Percentiles rank a stretch among this genome's conserved stretches.
Conservation (phyloP, 1,140 invertebrate species). For the Thalassaphorura encarpata region DNA sequence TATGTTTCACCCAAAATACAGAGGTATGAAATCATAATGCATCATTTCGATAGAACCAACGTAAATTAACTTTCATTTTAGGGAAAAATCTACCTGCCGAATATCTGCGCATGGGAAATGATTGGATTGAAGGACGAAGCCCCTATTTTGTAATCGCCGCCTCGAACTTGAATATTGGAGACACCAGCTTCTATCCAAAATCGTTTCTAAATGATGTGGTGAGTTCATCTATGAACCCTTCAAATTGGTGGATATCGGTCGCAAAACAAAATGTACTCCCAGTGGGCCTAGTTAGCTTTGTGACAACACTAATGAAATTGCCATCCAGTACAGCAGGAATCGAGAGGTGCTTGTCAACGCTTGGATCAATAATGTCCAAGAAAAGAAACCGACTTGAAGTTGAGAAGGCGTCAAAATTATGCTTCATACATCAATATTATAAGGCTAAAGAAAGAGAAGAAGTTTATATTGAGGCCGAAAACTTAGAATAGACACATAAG, state of each 20-base stretch:
- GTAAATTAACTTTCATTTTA: background rate
- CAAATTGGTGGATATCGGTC: background rate
- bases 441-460: background rate
- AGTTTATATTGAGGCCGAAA: background rate
- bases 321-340: constrained; percentile 9
- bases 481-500: constrained; percentile 3
- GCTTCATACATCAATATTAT: constrained; percentile 8
- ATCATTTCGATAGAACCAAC: background rate
- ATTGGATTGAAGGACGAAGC: background rate
- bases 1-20: constrained; percentile 6
- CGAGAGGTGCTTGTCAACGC: constrained; percentile 11
- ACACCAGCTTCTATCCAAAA: background rate
- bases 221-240: background rate
- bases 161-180: background rate
- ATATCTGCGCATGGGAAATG: background rate
- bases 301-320: constrained; percentile 1
- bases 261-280: background rate
- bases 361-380: constrained; percentile 3
- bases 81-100: background rate
- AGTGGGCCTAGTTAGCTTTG: background rate
- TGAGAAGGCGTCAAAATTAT: constrained; percentile 5
- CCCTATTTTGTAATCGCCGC: constrained; percentile 4
- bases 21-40: background rate
- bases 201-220: background rate
- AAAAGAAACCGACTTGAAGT: constrained; percentile 1